Base-by-base conservation (phyloP, 2,888 invertebrate genomes). In the Chaitophorus viminalis region DNA sequence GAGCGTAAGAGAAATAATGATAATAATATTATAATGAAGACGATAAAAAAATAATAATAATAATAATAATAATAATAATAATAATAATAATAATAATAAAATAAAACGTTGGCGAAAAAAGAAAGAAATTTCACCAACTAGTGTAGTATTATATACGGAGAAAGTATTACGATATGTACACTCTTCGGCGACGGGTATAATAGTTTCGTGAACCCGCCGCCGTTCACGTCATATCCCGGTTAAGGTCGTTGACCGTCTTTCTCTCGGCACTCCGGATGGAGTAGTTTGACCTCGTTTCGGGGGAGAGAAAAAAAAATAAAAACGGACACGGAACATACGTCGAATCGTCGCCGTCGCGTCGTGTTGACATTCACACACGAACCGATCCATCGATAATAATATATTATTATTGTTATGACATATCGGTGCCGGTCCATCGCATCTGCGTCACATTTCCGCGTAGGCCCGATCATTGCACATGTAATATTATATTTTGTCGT, bases 171-270 rank as follows among this genome's bases (percentile, higher is more conserved):
- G 77, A 52, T 46, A 46, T 14, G 46, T 33, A 70, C 25, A 52
- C 25, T 21, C 25, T 31, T 78, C 33, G 78, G 36, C 60, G 54
- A 17, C 29, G 33, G 31, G 17, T 79, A 46, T 86, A 86, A 72
- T 86, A 86, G 86, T 79, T 86, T 86, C 70, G 60, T 86, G 86
- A 86, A 86, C 86, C 36, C 85, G 60, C 14, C 83, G 33, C 70
- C 78, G 86, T 86, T 84, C 84, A 77, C 84, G 84, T 84, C 84
- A 84, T 76, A 84, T 84, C 77, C 84, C 84, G 84, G 84, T 85
- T 86, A 86, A 86, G 86, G 86, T 86, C 86, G 86, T 79, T 79
- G 86, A 86, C 86, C 86, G 86, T 86, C 54, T 86, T 86, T 79
- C 86, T 86, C 86, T 72, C 78, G 46, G 77, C 39, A 2, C 70